Evolutionary conservation across 2,797 vertebrate species (phyloP).

Genomic region (Dermochelys coriacea): DNA sequence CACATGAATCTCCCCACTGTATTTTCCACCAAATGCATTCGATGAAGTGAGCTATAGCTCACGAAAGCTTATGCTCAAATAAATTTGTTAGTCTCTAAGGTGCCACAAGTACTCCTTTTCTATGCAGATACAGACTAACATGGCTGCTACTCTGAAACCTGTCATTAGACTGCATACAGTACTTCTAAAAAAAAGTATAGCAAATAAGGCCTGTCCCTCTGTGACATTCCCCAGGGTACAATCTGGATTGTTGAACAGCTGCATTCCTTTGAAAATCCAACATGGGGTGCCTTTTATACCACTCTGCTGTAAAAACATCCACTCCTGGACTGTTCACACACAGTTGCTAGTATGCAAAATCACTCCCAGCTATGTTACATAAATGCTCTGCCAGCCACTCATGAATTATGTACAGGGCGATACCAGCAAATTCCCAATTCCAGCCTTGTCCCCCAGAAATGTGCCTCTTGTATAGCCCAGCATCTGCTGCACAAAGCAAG

Average conservation of each 20-base stretch:
- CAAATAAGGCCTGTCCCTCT: background rate
- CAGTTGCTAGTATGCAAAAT: background rate
- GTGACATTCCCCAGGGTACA: background rate
- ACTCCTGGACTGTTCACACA: background rate
- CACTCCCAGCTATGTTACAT: background rate
- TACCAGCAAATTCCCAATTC: background rate
- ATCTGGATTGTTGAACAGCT: background rate
- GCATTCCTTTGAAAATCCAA: background rate
- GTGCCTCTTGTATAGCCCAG: background rate
- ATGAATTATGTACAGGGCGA: background rate
- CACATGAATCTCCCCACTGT: no score
- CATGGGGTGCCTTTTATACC: background rate
- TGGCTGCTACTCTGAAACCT: no score
- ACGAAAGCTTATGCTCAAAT: no score
- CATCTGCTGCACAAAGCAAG: background rate
- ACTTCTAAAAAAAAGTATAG: background rate
- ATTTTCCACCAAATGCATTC: no score
- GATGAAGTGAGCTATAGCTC: no score
- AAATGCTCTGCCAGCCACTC: background rate
- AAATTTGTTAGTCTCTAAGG: no score
- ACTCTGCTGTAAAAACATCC: background rate
- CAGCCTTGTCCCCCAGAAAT: background rate
- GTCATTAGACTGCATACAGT: background rate
- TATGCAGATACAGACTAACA: no score
- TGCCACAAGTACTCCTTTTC: no score